Conservation (phyloP, 2,113 vertebrate genomes). For the Ceuthmochares aereus region DNA sequence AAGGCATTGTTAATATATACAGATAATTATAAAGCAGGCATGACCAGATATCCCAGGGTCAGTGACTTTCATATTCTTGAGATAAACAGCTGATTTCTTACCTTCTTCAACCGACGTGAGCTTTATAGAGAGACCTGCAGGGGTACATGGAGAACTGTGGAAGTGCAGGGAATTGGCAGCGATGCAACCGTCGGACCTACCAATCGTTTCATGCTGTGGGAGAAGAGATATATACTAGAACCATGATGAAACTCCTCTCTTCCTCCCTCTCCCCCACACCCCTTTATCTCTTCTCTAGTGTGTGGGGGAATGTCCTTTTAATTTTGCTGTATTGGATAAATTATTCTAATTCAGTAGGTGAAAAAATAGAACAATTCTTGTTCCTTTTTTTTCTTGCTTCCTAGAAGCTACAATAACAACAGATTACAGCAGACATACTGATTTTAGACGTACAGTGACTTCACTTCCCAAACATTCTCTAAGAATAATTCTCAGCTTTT, state of each 20-base stretch:
- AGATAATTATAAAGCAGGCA: neutral
- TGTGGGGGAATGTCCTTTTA: neutral
- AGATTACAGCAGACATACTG: neutral
- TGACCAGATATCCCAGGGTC: neutral
- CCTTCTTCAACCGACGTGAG: neutral
- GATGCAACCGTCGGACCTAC: neutral
- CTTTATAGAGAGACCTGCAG: neutral
- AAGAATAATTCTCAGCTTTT: neutral
- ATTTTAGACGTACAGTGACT: neutral
- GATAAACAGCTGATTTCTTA: neutral
- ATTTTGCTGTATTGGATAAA: neutral
- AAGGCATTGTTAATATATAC: neutral
- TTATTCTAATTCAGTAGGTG: neutral
- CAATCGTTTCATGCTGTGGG: neutral
- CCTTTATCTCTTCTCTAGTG: neutral
- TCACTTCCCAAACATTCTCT: neutral
- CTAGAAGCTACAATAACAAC: neutral
- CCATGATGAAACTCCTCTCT: neutral
- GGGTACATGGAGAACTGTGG: neutral
- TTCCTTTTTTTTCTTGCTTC: neutral
- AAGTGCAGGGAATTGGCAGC: neutral
- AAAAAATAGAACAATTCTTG: fast-evolving
- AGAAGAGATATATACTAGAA: neutral
- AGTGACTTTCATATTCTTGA: neutral
- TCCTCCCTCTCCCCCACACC: no score